Base-by-base conservation (phyloP, 2,113 vertebrate genomes). In the Hymenochirus boettgeri region DNA sequence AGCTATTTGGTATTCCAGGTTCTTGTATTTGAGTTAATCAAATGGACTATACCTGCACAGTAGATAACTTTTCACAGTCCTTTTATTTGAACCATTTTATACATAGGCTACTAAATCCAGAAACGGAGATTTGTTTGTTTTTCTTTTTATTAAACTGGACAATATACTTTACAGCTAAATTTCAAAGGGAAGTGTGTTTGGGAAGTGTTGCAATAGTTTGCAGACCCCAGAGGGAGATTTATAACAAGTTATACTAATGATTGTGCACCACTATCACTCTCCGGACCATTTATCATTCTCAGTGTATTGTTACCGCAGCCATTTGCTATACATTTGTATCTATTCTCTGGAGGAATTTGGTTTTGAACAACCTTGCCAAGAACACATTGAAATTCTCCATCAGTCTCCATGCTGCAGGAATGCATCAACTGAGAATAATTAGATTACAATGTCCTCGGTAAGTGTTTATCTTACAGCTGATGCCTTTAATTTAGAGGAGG, bases 371-470 rank as follows among this genome's bases (percentile, higher is more conserved):
- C 65, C 65, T 67, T 67, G 65, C 65, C 65, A 67, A 48, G 33
- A 67, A 48, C 57, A 53, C 48, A 67, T 67, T 67, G 57, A 67
- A 59, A 67, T 67, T 67, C 65, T 53, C 33, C 47, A 67, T 53
- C 56, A 45, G 65, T 67, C 65, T 67, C 35, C 24, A 12, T 60
- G 65, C 65, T 35, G 57, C 57, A 67, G 65, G 65, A 67, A 67
- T 60, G 65, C 57, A 67, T 60, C 65, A 60, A 47, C 9, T 46
- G 48, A 67, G 65, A 31, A 46, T 59, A 48, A 67, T 67, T 67
- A 60, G 56, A 67, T 67, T 67, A 60, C 65, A 60, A 37, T 67
- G 65, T 58, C 48, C 64, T 59, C 56, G 22, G 50, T 42, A 31
- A 37, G 46, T 67, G 57, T 67, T 60, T 67, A 67, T 48, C 57